phyloP scores from a whole-genome alignment of 2,113 vertebrate species.

The Neoarius graeffei region DNA sequence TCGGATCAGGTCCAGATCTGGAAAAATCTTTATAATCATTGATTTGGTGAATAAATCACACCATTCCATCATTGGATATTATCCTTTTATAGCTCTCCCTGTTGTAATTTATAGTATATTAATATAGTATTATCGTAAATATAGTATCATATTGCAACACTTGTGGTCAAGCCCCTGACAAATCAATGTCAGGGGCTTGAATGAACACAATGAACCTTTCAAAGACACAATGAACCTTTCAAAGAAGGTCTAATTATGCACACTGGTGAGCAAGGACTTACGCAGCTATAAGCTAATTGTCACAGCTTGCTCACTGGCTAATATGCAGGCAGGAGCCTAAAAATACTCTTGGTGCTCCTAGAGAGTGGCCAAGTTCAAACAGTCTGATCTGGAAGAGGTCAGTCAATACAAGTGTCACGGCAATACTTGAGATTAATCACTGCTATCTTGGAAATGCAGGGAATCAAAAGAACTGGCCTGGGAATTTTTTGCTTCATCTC shows the following conservation, averaged over 20 bases:
- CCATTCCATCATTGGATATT: background rate
- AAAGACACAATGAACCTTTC: background rate
- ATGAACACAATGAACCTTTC: no score
- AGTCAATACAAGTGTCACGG: conserved; percentile 63
- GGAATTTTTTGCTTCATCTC: conserved; percentile 11
- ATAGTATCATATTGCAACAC: background rate
- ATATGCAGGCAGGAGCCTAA: background rate
- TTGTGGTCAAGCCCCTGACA: background rate
- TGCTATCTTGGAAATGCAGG: conserved; percentile 32
- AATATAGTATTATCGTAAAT: background rate
- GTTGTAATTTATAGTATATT: no score
- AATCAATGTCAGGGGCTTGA: no score
- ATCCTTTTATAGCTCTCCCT: background rate
- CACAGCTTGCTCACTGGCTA: background rate
- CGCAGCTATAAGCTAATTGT: background rate
- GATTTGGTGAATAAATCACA: background rate
- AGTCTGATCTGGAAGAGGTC: conserved; percentile 37
- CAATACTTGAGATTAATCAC: conserved; percentile 61
- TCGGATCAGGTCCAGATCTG: no score
- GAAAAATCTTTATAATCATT: background rate
- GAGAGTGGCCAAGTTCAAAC: background rate
- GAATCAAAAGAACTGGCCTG: conserved; percentile 47
- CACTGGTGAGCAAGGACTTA: background rate
- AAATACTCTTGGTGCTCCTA: conserved; percentile 11
- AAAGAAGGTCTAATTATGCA: background rate